Conservation (phyloP, 2,113 vertebrate species). For the Illadopsis cleaveri region DNA sequence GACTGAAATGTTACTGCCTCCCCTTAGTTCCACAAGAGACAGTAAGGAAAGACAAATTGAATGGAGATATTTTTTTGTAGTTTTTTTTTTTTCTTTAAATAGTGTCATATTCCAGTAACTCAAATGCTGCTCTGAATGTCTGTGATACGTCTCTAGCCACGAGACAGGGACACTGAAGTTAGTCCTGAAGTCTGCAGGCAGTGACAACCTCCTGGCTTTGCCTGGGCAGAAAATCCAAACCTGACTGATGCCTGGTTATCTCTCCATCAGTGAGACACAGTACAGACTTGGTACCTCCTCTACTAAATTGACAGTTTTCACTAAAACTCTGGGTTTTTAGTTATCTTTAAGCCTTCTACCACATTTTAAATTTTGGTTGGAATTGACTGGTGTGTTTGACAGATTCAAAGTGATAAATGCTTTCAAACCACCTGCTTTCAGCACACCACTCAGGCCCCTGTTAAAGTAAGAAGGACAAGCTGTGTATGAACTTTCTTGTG, state of each 20-base stretch:
- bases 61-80: not conserved
- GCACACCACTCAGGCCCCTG: rapidly evolving
- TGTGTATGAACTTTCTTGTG: not conserved
- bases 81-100: not conserved
- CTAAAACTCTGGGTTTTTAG: not conserved
- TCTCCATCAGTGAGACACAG: not conserved
- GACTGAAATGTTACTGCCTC: not conserved
- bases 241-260: not conserved
- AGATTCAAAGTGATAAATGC: not conserved
- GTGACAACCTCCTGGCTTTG: not conserved
- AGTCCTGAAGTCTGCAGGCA: not conserved
- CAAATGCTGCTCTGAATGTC: not conserved
- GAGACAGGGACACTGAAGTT: no score
- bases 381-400: not conserved
- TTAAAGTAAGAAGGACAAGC: not conserved
- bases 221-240: not conserved
- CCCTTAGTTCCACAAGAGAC: not conserved
- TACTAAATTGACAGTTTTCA: not conserved
- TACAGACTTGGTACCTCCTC: not conserved
- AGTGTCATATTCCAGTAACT: not conserved
- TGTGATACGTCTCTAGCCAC: not conserved
- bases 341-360: not conserved
- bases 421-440: not conserved
- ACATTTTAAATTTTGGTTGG: not conserved
- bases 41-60: not conserved